These are phyloP conservation scores for Rostratula benghalensis DNA, from an alignment of 2,113 vertebrate species.

Conservation along the genomic window DNA sequence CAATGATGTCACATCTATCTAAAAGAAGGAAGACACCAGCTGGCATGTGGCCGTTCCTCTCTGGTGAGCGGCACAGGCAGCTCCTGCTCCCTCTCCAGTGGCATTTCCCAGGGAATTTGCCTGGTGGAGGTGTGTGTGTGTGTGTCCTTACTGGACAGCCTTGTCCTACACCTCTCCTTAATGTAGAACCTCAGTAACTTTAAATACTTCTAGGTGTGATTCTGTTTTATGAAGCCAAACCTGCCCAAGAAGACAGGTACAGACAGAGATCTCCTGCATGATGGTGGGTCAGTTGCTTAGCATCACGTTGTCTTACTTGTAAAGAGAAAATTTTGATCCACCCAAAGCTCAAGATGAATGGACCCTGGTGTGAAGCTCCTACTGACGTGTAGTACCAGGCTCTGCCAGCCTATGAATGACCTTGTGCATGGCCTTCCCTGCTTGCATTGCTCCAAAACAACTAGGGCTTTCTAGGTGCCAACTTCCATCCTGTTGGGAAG, in stretches of 20 bases:
- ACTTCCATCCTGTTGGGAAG: neutral
- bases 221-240: neutral
- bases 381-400: neutral
- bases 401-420: neutral
- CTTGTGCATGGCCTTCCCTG: neutral
- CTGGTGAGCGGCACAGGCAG: neutral
- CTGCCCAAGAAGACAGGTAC: neutral
- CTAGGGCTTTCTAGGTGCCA: neutral
- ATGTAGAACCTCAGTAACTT: neutral
- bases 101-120: too few species aligned
- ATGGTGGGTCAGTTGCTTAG: neutral
- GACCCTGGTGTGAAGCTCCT: neutral
- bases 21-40: too few species aligned
- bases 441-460: neutral
- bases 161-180: neutral
- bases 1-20: accelerated
- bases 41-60: accelerated
- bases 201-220: neutral
- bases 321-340: neutral
- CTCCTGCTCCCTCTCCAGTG: neutral
- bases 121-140: too few species aligned
- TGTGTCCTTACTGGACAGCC: neutral
- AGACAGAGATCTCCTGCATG: neutral
- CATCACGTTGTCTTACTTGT: neutral
- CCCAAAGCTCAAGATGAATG: neutral